phyloP scores from a whole-genome alignment of 2,113 vertebrate genomes.

The Lagopus muta region DNA sequence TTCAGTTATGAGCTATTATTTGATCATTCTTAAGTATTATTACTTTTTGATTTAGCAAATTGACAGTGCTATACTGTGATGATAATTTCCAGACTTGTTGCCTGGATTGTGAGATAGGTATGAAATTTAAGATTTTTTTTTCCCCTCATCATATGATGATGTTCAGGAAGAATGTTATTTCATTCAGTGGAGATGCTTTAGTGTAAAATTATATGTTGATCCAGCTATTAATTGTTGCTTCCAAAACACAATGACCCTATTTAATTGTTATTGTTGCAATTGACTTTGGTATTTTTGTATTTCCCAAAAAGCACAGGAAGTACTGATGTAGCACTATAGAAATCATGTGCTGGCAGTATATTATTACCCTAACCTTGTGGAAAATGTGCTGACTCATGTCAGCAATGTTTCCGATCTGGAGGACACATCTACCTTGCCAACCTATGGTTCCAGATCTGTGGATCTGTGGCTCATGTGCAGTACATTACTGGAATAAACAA shows the following conservation, averaged over 20 bases:
- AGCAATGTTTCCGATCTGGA: neutral
- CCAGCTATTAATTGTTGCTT: neutral
- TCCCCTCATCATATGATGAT: neutral
- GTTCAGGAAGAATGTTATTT: neutral
- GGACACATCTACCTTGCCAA: neutral
- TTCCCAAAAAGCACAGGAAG: neutral
- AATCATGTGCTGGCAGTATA: neutral
- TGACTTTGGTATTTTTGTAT: neutral
- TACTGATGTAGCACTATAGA: neutral
- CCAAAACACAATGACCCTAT: neutral
- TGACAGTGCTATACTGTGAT: slow-evolving; percentile 10
- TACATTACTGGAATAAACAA: neutral
- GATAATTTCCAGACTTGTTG: neutral
- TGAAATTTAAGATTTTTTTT: slow-evolving; percentile 49
- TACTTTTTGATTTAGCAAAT: neutral
- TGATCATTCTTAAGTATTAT: neutral
- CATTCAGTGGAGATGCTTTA: neutral
- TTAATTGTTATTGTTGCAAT: neutral
- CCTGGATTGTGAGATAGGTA: neutral
- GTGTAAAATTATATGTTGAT: neutral
- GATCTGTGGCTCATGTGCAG: neutral
- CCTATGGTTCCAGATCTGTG: neutral
- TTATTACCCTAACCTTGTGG: neutral
- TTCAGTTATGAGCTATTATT: neutral
- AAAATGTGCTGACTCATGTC: neutral